Conservation (phyloP, 2,797 vertebrate species). For the Columba guinea region DNA sequence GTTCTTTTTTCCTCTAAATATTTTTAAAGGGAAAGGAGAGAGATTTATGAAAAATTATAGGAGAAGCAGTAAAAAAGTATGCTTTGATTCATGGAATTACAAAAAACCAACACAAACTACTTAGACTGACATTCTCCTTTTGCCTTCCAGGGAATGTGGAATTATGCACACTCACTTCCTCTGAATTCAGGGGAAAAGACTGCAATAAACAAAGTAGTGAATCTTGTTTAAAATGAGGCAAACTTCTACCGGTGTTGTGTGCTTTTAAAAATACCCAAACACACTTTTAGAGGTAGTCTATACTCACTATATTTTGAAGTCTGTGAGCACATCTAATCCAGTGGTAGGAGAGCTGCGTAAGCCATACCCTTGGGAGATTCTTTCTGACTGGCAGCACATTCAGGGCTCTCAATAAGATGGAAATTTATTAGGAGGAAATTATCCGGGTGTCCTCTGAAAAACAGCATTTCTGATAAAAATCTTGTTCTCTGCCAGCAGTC, state of each 20-base stretch:
- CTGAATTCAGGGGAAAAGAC: background rate
- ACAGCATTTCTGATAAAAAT: constrained; percentile 76
- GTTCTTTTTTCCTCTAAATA: constrained; percentile 24
- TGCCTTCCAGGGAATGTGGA: constrained; percentile 32
- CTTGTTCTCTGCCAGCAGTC: constrained; percentile 68
- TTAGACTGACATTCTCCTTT: constrained; percentile 12
- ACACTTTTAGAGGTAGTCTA: background rate
- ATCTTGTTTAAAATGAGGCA: background rate
- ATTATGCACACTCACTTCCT: constrained; percentile 38
- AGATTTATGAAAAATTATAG: constrained; percentile 27
- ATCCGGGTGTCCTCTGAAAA: constrained; percentile 72
- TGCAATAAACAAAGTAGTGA: background rate
- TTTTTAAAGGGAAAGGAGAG: constrained; percentile 48
- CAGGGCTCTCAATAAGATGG: constrained; percentile 58
- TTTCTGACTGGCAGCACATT: constrained; percentile 50
- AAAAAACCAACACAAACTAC: constrained; percentile 30
- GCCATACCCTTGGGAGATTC: constrained; percentile 45
- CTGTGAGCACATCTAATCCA: constrained; percentile 17
- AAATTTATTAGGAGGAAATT: constrained; percentile 77
- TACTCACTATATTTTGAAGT: background rate
- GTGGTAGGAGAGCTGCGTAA: background rate
- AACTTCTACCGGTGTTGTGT: background rate
- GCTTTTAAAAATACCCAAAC: background rate
- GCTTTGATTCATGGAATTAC: constrained; percentile 35
- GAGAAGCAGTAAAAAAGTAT: background rate